phyloP scores from a whole-genome alignment of 2,888 invertebrate genomes.

The Clepsis dumicolana region DNA sequence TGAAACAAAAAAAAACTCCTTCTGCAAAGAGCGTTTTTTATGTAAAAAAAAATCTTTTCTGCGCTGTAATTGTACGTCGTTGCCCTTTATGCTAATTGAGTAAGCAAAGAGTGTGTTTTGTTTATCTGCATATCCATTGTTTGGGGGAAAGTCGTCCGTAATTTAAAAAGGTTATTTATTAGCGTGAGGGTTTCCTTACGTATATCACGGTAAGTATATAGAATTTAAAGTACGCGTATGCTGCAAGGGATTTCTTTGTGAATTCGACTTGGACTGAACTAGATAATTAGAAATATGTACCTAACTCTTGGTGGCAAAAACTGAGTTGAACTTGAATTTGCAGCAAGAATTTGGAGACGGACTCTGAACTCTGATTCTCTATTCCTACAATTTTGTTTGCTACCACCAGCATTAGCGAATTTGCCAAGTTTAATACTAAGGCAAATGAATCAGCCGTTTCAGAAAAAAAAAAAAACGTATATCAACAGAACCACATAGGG shows the following conservation, averaged over 20 bases:
- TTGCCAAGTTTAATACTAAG: too few relatives aligned
- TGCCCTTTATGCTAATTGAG: slow-evolving; percentile 59
- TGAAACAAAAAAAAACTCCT: background rate
- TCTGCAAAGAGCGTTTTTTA: background rate
- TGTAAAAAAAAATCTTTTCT: slow-evolving; percentile 1
- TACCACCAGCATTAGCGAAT: too few relatives aligned
- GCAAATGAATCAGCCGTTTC: too few relatives aligned
- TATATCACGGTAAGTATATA: background rate
- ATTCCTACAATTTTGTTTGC: too few relatives aligned
- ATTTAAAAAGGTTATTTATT: slow-evolving; percentile 36
- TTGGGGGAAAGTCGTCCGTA: slow-evolving; percentile 11
- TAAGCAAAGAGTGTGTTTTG: slow-evolving; percentile 45
- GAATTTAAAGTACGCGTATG: background rate
- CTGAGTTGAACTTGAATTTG: too few relatives aligned
- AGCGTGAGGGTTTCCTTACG: slow-evolving; percentile 9
- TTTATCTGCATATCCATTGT: slow-evolving; percentile 33
- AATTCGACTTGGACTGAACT: too few relatives aligned
- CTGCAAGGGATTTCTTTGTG: background rate
- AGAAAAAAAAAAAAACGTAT: too few relatives aligned
- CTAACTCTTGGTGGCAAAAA: too few relatives aligned
- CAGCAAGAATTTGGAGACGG: too few relatives aligned
- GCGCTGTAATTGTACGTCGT: slow-evolving; percentile 50
- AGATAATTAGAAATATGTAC: too few relatives aligned
- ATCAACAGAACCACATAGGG: too few relatives aligned
- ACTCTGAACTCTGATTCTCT: too few relatives aligned